These are phyloP conservation scores for Orientallactaga sibirica DNA, from an alignment of 2,797 vertebrate genomes.

Conservation along the genomic window DNA sequence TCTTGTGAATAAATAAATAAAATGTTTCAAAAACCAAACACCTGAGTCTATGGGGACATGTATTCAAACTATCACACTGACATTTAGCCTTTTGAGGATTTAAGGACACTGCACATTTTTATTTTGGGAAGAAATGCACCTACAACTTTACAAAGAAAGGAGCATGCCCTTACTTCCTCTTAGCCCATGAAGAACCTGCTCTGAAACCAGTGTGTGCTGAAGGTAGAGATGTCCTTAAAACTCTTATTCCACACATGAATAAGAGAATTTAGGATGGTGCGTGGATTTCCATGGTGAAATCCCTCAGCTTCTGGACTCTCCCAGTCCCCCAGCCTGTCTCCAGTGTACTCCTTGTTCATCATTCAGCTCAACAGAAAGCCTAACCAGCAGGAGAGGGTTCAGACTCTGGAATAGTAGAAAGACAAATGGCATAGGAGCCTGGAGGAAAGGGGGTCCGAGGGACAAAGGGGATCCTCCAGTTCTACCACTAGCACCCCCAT, in stretches of 20 bases:
- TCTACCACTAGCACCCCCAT: accelerated
- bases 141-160: background rate
- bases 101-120: background rate
- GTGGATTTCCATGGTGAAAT: background rate
- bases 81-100: background rate
- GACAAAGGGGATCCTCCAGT: accelerated
- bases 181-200: background rate
- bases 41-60: no score
- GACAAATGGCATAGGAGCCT: background rate
- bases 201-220: background rate
- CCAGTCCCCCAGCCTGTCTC: background rate
- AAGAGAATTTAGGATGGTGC: background rate
- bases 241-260: background rate
- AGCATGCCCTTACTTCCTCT: accelerated
- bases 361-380: background rate
- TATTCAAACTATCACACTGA: background rate
- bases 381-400: background rate
- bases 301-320: background rate
- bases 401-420: background rate
- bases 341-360: background rate
- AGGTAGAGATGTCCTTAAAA: background rate
- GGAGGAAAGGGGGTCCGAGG: background rate
- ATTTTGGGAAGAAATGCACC: background rate
- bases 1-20: no score
- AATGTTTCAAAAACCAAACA: no score